Evolutionary conservation across 2,797 vertebrate species (phyloP).

Genomic region (Morus bassanus): DNA sequence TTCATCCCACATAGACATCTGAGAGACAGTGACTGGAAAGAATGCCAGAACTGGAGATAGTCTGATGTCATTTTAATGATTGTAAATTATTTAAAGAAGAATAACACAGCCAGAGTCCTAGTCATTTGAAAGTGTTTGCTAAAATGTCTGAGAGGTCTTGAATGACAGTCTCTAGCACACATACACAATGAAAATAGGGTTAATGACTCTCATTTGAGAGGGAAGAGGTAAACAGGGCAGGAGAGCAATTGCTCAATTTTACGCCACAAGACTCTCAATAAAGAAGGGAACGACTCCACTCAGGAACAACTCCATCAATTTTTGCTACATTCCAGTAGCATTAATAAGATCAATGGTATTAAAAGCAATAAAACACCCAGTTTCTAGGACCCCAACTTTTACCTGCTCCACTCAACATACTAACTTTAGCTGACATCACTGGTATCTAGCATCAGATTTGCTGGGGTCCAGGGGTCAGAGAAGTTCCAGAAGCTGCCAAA

Average conservation of each 20-base stretch:
- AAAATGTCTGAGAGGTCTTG: constrained; percentile 18
- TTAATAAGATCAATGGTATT: neutral
- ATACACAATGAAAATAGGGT: neutral
- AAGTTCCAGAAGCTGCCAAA: constrained; percentile 15
- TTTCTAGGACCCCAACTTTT: neutral
- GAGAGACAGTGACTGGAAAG: constrained; percentile 26
- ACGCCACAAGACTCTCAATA: neutral
- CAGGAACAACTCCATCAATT: neutral
- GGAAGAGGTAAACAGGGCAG: neutral
- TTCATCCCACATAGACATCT: constrained; percentile 42
- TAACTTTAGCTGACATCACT: neutral
- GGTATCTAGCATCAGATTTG: neutral
- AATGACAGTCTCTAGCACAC: neutral
- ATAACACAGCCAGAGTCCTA: neutral
- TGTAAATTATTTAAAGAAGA: constrained; percentile 56
- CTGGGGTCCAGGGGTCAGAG: neutral
- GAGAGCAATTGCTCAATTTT: neutral
- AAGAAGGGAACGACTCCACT: neutral
- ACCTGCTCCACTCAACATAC: neutral
- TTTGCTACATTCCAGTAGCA: neutral
- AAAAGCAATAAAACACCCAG: neutral
- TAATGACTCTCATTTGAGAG: neutral
- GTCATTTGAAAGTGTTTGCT: constrained; percentile 23
- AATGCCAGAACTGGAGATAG: constrained; percentile 39
- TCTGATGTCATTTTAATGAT: constrained; percentile 55